phyloP scores from a whole-genome alignment of 2,797 vertebrate species.

The Lemur catta region DNA sequence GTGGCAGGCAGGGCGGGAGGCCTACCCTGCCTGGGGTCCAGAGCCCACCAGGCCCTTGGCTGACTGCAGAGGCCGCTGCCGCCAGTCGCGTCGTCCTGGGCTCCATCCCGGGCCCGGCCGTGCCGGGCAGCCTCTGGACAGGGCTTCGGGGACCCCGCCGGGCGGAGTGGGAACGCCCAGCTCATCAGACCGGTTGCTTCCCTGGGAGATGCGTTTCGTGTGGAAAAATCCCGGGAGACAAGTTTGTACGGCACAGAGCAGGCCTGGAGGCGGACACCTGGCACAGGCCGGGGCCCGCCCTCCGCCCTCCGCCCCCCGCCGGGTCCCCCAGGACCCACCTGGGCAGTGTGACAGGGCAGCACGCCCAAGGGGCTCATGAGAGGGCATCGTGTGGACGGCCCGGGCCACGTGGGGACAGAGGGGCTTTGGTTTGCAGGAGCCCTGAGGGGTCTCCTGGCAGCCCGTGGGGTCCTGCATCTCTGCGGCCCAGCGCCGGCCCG shows the following conservation, averaged over 20 bases:
- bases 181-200: slow-evolving; percentile 83
- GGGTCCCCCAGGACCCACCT: neutral
- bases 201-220: slow-evolving; percentile 66
- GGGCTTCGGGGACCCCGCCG: slow-evolving; percentile 2
- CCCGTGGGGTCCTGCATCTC: neutral
- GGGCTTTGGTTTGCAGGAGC: neutral
- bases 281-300: slow-evolving; percentile 8
- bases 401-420: neutral
- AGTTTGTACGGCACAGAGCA: neutral
- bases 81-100: neutral
- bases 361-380: neutral
- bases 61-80: slow-evolving; percentile 33
- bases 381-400: neutral
- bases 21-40: slow-evolving; percentile 74
- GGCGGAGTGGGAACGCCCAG: slow-evolving; percentile 52
- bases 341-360: neutral
- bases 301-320: neutral
- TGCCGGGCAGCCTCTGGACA: neutral
- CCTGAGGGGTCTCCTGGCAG: neutral
- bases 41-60: slow-evolving; percentile 38
- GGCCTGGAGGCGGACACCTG: slow-evolving; percentile 45
- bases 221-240: slow-evolving; percentile 75
- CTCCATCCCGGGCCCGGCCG: slow-evolving; percentile 4
- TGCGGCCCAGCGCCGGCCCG: neutral
- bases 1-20: neutral